phyloP scores from a whole-genome alignment of 2,888 invertebrate genomes.

The Hydrotaea diabolus region DNA sequence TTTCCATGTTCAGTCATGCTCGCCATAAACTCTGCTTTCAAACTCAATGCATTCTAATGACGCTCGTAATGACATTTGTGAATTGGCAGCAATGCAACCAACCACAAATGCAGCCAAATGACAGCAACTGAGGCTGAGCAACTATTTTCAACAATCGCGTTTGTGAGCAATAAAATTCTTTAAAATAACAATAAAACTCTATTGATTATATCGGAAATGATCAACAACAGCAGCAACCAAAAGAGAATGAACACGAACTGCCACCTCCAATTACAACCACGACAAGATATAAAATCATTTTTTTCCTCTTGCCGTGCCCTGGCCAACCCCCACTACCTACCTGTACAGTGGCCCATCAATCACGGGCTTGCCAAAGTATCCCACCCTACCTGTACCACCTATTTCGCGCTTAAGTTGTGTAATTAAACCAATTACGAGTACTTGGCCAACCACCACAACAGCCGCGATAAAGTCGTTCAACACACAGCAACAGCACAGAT shows the following conservation, averaged over 20 bases:
- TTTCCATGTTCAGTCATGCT: background rate
- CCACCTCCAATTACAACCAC: background rate
- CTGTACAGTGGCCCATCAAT: slow-evolving; percentile 11
- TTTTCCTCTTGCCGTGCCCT: background rate
- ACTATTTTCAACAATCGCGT: slow-evolving; percentile 11
- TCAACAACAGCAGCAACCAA: background rate
- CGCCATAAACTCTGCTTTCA: background rate
- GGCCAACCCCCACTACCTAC: background rate
- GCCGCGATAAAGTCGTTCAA: slow-evolving; percentile 20
- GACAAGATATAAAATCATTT: background rate
- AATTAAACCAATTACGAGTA: slow-evolving; percentile 28
- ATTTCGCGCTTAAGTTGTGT: slow-evolving; percentile 10
- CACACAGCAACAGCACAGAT: slow-evolving; percentile 7
- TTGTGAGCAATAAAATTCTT: slow-evolving; percentile 50
- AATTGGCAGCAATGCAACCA: slow-evolving; percentile 7
- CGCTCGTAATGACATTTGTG: background rate
- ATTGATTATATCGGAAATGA: slow-evolving; percentile 73
- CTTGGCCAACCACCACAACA: no score
- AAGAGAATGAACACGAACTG: background rate
- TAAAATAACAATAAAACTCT: slow-evolving; percentile 73
- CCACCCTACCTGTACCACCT: slow-evolving; percentile 42
- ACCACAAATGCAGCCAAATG: background rate
- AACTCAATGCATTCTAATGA: slow-evolving; percentile 5
- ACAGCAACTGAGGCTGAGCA: background rate
- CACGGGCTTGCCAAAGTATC: slow-evolving; percentile 56